A percentile compares a stretch with the other conserved stretches of the same genome.
phyloP scores from a whole-genome alignment of 2,888 invertebrate genomes.

The Masnerella sp. region DNA sequence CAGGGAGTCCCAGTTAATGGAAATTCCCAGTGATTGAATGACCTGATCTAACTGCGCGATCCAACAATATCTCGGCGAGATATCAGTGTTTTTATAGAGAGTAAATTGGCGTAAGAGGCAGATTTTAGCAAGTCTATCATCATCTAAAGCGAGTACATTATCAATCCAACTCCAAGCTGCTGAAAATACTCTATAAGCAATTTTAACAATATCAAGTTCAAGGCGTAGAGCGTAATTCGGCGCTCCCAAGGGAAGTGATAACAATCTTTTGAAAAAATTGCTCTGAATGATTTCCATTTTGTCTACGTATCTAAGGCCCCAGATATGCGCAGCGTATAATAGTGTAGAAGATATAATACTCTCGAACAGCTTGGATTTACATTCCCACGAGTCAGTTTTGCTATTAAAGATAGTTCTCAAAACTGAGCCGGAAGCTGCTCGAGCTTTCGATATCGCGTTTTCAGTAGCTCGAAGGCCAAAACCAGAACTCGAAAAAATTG shows the following conservation, averaged over 20 bases:
- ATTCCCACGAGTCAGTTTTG: constrained; percentile 1
- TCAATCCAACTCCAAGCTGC: constrained; percentile 3
- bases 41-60: not conserved
- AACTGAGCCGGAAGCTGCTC: not conserved
- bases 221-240: not conserved
- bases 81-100: not conserved
- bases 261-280: constrained; percentile 10
- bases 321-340: constrained; percentile 10
- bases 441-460: not conserved
- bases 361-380: not conserved
- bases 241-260: not conserved
- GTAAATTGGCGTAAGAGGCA: not conserved
- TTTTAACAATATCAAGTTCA: not conserved
- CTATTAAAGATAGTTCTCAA: not conserved
- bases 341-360: constrained; percentile 1
- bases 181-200: not conserved
- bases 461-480: not conserved
- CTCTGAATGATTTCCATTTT: constrained; percentile 2
- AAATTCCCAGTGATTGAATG: not conserved
- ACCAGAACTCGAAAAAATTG: not conserved
- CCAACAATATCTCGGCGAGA: not conserved
- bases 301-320: not conserved
- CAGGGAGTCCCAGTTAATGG: not conserved
- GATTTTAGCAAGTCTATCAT: not conserved
- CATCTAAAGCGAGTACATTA: not conserved